Percentiles rank a stretch among this genome's conserved stretches.
These are phyloP conservation scores for Diadegma fenestrale DNA, from an alignment of 2,888 invertebrate genomes.

Conservation along the genomic window DNA sequence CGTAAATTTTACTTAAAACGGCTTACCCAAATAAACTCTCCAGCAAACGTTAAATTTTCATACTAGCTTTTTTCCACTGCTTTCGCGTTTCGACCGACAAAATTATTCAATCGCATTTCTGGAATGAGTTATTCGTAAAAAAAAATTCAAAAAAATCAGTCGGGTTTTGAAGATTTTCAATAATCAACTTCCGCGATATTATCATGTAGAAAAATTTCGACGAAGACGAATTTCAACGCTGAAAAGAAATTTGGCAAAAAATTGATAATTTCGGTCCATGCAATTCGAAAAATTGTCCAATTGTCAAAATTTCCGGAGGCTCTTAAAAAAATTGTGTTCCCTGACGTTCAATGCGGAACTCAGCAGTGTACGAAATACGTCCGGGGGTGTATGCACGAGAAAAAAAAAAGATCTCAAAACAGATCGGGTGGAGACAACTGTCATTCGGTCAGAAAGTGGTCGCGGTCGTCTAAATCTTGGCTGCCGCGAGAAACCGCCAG, in stretches of 20 bases:
- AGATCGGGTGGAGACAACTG: constrained; percentile 37
- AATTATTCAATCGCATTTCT: not conserved
- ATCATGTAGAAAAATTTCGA: not conserved
- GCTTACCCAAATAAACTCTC: not conserved
- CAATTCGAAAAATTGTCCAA: not conserved
- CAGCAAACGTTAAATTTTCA: not conserved
- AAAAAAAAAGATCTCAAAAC: constrained; percentile 34
- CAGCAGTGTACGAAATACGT: constrained; percentile 3
- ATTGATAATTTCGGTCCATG: not conserved
- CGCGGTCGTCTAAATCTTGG: constrained; percentile 62
- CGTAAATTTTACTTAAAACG: not conserved
- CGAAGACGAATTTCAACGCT: not conserved
- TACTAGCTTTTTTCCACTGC: not conserved
- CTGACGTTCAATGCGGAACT: constrained; percentile 11
- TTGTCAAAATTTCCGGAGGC: not conserved
- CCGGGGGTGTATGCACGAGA: not conserved
- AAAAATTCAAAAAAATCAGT: not conserved
- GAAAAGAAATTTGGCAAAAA: not conserved
- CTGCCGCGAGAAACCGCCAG: constrained; percentile 58
- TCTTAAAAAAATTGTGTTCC: constrained; percentile 34
- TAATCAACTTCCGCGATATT: not conserved
- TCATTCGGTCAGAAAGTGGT: constrained; percentile 61
- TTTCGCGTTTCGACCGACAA: not conserved
- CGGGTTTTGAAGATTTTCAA: not conserved
- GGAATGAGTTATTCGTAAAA: not conserved